Evolutionary conservation across 2,113 vertebrate genomes (phyloP).

Genomic region (Cottus gobio): DNA sequence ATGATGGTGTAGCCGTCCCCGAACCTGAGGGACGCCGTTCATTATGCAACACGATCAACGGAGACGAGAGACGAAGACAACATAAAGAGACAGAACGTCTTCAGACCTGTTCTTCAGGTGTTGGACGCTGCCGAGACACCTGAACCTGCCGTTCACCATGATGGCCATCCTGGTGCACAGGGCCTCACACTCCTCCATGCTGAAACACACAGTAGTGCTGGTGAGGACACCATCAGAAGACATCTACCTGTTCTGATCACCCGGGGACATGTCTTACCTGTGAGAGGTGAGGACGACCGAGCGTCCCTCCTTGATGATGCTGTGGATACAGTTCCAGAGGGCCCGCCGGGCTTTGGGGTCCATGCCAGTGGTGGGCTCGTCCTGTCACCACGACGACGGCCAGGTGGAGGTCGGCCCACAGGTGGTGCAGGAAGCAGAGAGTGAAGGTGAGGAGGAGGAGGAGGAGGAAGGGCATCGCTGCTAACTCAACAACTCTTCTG

Average conservation of each 20-base stretch:
- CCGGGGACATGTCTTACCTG: conserved; percentile 87
- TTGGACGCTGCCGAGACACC: conserved; percentile 96
- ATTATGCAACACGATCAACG: too few relatives aligned
- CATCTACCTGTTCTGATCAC: too few relatives aligned
- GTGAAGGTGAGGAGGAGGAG: conserved; percentile 53
- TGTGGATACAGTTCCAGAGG: conserved; percentile 95
- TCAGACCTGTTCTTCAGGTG: conserved; percentile 96
- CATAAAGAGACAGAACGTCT: too few relatives aligned
- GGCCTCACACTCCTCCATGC: conserved; percentile 99
- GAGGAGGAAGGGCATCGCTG: conserved; percentile 41
- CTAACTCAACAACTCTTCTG: not conserved
- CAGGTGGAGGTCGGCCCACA: conserved; percentile 57
- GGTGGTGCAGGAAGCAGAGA: conserved; percentile 58
- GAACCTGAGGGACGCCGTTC: conserved; percentile 78
- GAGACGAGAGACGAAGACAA: too few relatives aligned
- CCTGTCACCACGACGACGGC: conserved; percentile 81
- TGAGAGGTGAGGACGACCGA: conserved; percentile 97
- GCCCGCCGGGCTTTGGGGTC: conserved; percentile 96
- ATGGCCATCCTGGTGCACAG: conserved; percentile 98
- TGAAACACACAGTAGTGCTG: conserved; percentile 78
- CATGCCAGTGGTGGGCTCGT: conserved; percentile 99
- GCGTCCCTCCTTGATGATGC: conserved; percentile 94
- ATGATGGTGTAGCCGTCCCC: conserved; percentile 98
- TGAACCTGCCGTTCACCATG: conserved; percentile 98
- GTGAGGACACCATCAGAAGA: too few relatives aligned